A percentile compares a stretch with the other conserved stretches of the same genome.
Evolutionary conservation across 2,888 invertebrate species (phyloP).

Genomic region (Bombyx huttoni): DNA sequence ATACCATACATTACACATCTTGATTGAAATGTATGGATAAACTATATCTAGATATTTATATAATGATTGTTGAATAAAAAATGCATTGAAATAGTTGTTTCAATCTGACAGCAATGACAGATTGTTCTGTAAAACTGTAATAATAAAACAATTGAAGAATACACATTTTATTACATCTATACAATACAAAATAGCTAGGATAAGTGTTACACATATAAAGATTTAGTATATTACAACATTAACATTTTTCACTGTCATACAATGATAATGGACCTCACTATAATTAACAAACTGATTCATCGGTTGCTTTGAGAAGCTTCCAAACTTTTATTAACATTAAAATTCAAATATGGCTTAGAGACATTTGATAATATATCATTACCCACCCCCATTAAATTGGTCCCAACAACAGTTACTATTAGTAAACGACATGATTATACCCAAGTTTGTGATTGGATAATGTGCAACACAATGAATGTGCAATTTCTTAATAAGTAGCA

Average conservation of each 20-base stretch:
- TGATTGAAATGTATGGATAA: too few relatives aligned
- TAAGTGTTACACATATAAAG: constrained; percentile 25
- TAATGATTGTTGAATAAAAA: too few relatives aligned
- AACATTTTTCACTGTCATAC: constrained; percentile 12
- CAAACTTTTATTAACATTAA: constrained; percentile 8
- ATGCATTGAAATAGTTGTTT: too few relatives aligned
- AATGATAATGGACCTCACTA: background rate
- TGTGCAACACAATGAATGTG: constrained; percentile 2
- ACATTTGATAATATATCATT: background rate
- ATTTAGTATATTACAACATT: constrained; percentile 17
- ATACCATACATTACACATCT: too few relatives aligned
- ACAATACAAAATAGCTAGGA: constrained; percentile 39
- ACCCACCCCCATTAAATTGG: background rate
- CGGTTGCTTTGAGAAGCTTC: background rate
- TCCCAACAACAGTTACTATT: background rate
- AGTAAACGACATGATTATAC: background rate
- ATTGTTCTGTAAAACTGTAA: background rate
- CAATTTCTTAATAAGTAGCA: background rate
- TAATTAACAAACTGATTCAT: background rate
- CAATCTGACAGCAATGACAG: background rate
- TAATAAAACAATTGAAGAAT: constrained; percentile 16
- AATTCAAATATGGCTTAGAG: constrained; percentile 8
- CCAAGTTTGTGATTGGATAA: background rate
- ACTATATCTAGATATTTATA: too few relatives aligned
- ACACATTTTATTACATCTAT: constrained; percentile 23